phyloP scores from a whole-genome alignment of 2,888 invertebrate genomes.

The Terebella lapidaria region DNA sequence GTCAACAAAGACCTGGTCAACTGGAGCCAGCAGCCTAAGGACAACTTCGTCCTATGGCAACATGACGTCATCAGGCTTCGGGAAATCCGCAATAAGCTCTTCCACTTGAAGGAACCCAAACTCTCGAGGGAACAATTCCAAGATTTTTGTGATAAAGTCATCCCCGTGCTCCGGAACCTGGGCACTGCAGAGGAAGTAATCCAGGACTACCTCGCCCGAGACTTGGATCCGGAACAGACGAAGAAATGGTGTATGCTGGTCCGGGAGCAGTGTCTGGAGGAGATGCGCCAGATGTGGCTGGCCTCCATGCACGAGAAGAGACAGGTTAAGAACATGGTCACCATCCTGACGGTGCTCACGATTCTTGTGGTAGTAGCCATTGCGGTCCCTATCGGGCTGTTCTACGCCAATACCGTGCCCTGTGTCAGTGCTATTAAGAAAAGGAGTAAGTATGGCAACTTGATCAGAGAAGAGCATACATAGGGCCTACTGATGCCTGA shows the following conservation, averaged over 20 bases:
- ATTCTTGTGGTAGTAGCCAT: no score
- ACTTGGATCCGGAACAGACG: neutral
- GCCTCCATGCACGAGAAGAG: no score
- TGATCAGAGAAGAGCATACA: no score
- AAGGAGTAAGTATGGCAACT: no score
- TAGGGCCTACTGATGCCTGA: no score
- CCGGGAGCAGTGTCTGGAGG: neutral
- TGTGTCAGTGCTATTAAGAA: no score
- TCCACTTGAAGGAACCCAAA: neutral
- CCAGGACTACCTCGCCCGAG: neutral
- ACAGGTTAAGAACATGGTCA: no score
- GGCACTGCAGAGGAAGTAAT: neutral
- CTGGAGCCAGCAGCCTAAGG: neutral
- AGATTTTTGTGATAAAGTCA: neutral
- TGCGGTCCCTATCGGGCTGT: no score
- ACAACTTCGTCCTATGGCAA: neutral
- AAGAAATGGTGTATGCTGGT: neutral
- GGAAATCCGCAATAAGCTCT: neutral
- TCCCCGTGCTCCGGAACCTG: neutral
- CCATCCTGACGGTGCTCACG: no score
- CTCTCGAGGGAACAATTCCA: neutral
- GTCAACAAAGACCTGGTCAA: neutral
- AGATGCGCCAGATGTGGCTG: no score
- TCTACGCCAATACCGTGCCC: no score
- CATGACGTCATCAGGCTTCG: neutral